A percentile compares a stretch with the other conserved stretches of the same genome.
Conservation (phyloP, 30 jellyfish, hydroid and myxozoan genomes). For the Clytia hemisphaerica region DNA sequence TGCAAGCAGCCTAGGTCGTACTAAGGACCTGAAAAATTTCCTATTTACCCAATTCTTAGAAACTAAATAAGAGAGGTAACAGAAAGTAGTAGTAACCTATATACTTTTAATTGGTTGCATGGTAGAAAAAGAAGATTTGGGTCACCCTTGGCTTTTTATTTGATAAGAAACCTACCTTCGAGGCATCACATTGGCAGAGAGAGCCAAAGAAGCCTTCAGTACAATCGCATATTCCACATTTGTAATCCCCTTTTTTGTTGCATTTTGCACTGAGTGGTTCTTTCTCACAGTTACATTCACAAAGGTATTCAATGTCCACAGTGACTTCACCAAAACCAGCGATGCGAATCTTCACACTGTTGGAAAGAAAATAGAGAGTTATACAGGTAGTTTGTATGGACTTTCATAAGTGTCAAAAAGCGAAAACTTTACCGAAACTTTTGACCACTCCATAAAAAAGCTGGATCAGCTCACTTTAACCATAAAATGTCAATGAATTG, state of each 20-base stretch:
- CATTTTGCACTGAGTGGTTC: constrained; percentile 42
- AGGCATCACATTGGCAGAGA: constrained; percentile 14
- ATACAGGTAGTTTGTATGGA: neutral
- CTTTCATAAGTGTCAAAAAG: too few species aligned
- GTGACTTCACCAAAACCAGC: constrained; percentile 86
- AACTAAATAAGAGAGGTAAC: neutral
- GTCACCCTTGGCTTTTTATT: too few species aligned
- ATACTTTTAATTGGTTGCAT: too few species aligned
- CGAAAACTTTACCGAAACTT: too few species aligned
- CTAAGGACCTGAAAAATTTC: too few species aligned
- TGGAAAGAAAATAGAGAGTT: neutral
- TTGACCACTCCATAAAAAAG: too few species aligned
- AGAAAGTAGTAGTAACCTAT: neutral
- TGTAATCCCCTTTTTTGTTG: constrained; percentile 40
- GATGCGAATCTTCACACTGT: constrained; percentile 45
- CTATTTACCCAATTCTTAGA: too few species aligned
- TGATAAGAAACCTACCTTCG: too few species aligned
- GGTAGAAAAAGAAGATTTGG: too few species aligned
- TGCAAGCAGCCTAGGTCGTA: too few species aligned
- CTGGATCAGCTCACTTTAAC: too few species aligned
- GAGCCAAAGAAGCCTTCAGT: constrained; percentile 55
- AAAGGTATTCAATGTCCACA: constrained; percentile 32
- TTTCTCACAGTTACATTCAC: constrained; percentile 67
- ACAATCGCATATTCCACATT: constrained; percentile 76
- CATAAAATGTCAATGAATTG: too few species aligned